phyloP scores from a whole-genome alignment of 1,140 invertebrate genomes.

The Zaprionus camerounensis region DNA sequence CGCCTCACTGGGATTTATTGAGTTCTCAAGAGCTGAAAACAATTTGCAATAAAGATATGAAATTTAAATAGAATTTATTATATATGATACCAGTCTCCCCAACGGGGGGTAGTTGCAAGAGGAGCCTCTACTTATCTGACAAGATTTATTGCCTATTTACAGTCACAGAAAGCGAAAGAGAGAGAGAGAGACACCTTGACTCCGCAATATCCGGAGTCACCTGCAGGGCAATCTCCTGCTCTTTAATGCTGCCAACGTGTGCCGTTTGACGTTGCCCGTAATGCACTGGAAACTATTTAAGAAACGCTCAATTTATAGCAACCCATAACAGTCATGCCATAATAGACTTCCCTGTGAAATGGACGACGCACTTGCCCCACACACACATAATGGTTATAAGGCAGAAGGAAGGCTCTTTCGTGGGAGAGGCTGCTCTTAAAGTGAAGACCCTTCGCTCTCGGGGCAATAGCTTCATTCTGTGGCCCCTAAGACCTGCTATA shows the following conservation, averaged over 20 bases:
- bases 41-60: not conserved
- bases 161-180: not conserved
- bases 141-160: slow-evolving; percentile 1
- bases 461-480: slow-evolving; percentile 2
- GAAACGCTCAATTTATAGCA: not conserved
- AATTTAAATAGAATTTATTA: slow-evolving; percentile 29
- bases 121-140: not conserved
- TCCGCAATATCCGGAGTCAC: not conserved
- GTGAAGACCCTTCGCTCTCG: not conserved
- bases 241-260: not conserved
- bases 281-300: slow-evolving; percentile 7
- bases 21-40: slow-evolving; percentile 9
- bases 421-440: not conserved
- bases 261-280: not conserved
- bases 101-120: not conserved
- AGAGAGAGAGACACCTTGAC: not conserved
- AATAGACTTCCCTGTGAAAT: not conserved
- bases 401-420: not conserved
- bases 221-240: not conserved
- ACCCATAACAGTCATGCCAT: not conserved
- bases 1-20: slow-evolving; percentile 20
- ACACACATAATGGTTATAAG: not conserved
- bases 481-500: slow-evolving; percentile 2
- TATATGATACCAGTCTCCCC: not conserved
- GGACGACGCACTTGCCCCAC: not conserved